Evolutionary conservation across 2,113 vertebrate species (phyloP).

Genomic region (Rhabdornis inornatus): DNA sequence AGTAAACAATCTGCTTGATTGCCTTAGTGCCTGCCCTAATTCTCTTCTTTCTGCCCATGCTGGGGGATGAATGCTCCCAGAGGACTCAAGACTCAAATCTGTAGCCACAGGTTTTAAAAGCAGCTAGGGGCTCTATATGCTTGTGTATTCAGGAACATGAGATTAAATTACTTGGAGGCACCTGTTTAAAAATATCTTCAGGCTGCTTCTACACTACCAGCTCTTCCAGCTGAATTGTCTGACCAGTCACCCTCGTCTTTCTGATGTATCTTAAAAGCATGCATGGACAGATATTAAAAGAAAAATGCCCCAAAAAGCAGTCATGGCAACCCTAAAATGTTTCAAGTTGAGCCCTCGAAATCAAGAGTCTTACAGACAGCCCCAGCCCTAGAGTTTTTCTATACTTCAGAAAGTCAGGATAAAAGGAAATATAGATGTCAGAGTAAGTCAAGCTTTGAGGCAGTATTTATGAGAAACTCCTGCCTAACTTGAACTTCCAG

Average conservation of each 20-base stretch:
- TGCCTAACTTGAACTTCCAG: not conserved
- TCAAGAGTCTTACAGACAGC: not conserved
- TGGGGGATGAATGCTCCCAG: not conserved
- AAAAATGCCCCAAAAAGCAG: not conserved
- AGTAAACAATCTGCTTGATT: not conserved
- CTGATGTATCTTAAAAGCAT: not conserved
- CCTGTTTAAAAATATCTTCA: not conserved
- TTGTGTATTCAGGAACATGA: not conserved
- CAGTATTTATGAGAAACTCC: not conserved
- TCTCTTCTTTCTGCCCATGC: not conserved
- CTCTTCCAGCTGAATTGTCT: not conserved
- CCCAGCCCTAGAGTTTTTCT: not conserved
- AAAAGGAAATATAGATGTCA: constrained; percentile 15
- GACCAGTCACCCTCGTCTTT: not conserved
- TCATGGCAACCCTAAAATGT: not conserved
- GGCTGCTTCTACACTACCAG: not conserved
- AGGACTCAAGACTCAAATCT: not conserved
- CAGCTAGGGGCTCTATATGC: not conserved
- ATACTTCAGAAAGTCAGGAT: not conserved
- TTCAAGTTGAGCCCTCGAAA: not conserved
- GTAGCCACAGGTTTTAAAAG: not conserved
- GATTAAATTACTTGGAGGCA: not conserved
- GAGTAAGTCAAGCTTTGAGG: not conserved
- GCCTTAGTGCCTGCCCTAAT: not conserved
- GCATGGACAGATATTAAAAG: not conserved